These are phyloP conservation scores for Drosophila tripunctata DNA, from an alignment of 2,888 invertebrate species.

Conservation along the genomic window DNA sequence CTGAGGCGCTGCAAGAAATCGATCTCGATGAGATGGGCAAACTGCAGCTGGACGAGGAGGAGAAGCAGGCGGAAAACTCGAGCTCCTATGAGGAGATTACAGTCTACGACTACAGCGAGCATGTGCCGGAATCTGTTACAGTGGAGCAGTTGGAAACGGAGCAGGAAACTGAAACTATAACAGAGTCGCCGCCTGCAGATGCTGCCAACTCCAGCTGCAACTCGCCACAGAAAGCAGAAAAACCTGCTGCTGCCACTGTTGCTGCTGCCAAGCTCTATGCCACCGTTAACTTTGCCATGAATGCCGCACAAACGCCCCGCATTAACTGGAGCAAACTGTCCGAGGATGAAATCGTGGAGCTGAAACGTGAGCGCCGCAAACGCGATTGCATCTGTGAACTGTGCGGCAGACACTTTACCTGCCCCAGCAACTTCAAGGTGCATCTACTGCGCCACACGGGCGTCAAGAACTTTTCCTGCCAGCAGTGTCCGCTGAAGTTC, in stretches of 20 bases:
- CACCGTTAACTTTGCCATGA: slow-evolving; percentile 49
- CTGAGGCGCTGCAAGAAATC: slow-evolving; percentile 25
- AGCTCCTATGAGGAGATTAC: slow-evolving; percentile 8
- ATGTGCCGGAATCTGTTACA: neutral
- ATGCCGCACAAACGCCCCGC: slow-evolving; percentile 44
- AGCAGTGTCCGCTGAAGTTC: slow-evolving; percentile 54
- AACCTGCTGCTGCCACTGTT: too few species aligned
- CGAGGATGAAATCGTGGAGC: slow-evolving; percentile 57
- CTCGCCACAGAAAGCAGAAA: neutral
- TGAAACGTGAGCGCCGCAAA: slow-evolving; percentile 64
- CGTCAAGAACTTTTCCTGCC: slow-evolving; percentile 50
- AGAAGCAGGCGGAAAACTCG: neutral
- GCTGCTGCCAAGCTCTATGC: slow-evolving; percentile 32
- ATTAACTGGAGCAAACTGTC: slow-evolving; percentile 59
- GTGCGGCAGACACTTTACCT: slow-evolving; percentile 64
- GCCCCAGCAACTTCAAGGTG: slow-evolving; percentile 69
- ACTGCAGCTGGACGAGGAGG: neutral
- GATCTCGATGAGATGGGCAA: slow-evolving; percentile 35
- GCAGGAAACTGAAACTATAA: neutral
- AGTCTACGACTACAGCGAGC: slow-evolving; percentile 6
- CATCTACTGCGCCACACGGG: slow-evolving; percentile 66
- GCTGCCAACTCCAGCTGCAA: neutral
- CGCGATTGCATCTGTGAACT: slow-evolving; percentile 69
- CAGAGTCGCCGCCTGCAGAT: neutral
- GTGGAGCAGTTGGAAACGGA: neutral